These are phyloP conservation scores for Ctenopoma multispine DNA, from an alignment of 2,797 vertebrate genomes.

Conservation along the genomic window DNA sequence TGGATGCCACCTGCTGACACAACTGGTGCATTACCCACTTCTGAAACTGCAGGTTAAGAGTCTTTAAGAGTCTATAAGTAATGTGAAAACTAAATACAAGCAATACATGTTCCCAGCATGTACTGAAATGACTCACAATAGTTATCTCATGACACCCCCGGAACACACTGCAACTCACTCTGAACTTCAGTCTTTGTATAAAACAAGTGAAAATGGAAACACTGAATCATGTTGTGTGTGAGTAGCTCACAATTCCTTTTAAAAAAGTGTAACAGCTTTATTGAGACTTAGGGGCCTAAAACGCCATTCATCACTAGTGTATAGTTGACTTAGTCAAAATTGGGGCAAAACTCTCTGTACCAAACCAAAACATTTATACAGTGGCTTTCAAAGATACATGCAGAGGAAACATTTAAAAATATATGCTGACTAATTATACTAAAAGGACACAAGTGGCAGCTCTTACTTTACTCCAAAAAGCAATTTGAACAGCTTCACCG, in stretches of 20 bases:
- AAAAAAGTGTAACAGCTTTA: conserved; percentile 79
- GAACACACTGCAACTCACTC: not conserved
- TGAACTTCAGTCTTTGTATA: not conserved
- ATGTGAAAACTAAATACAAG: not conserved
- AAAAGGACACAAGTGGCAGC: conserved; percentile 51
- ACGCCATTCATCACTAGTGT: conserved; percentile 65
- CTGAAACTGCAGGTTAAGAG: not conserved
- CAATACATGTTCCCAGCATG: not conserved
- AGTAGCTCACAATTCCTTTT: conserved; percentile 36
- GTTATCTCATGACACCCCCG: not conserved
- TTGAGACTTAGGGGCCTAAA: conserved; percentile 74
- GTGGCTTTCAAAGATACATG: conserved; percentile 69
- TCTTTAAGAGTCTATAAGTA: not conserved
- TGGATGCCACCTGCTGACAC: conserved; percentile 79
- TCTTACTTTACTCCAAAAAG: conserved; percentile 47
- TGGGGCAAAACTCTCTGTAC: conserved; percentile 39
- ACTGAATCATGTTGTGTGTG: conserved; percentile 1
- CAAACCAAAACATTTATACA: conserved; percentile 52
- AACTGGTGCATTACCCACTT: conserved; percentile 43
- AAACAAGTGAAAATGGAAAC: conserved; percentile 6
- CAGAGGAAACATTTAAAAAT: conserved; percentile 42
- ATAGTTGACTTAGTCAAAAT: conserved; percentile 58
- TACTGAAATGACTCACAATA: not conserved
- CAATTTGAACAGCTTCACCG: conserved; percentile 13
- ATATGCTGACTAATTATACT: conserved; percentile 49